Evolutionary conservation across 1,140 invertebrate genomes (phyloP).

Genomic region (Drosophila biarmipes): DNA sequence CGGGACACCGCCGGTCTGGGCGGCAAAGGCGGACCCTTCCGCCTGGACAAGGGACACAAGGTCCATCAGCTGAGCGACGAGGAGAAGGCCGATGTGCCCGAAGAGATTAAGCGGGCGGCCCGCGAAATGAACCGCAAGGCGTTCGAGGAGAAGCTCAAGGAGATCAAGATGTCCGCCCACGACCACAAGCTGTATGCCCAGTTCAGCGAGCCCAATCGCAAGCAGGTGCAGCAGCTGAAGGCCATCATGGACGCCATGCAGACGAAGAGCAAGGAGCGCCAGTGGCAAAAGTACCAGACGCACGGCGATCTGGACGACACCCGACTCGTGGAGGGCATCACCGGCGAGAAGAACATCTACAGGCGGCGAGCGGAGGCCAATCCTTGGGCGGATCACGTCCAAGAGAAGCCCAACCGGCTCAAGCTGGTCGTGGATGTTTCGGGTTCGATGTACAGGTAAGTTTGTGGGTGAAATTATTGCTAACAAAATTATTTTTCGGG

Average conservation of each 20-base stretch:
- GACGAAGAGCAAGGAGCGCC: slow-evolving; percentile 96
- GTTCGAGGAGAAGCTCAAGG: slow-evolving; percentile 94
- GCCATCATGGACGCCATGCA: slow-evolving; percentile 90
- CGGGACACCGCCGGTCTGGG: slow-evolving; percentile 97
- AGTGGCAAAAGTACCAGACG: slow-evolving; percentile 96
- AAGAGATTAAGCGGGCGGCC: slow-evolving; percentile 94
- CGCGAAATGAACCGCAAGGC: slow-evolving; percentile 96
- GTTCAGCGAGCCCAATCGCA: slow-evolving; percentile 91
- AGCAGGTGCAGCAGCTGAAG: slow-evolving; percentile 89
- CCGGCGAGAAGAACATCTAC: slow-evolving; percentile 97
- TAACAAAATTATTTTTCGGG: too few species aligned
- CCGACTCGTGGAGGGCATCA: slow-evolving; percentile 97
- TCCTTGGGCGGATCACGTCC: slow-evolving; percentile 93
- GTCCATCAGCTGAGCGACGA: slow-evolving; percentile 95
- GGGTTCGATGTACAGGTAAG: slow-evolving; percentile 96
- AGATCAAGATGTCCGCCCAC: slow-evolving; percentile 98
- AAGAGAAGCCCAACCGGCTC: slow-evolving; percentile 95
- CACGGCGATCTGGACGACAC: slow-evolving; percentile 97
- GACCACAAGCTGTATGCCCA: slow-evolving; percentile 95
- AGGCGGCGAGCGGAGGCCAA: slow-evolving; percentile 92
- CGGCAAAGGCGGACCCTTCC: slow-evolving; percentile 95
- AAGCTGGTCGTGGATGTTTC: slow-evolving; percentile 96
- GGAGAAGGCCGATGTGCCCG: slow-evolving; percentile 96
- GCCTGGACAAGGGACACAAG: slow-evolving; percentile 95
- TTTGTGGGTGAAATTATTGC: neutral